Conservation (phyloP, 2,888 invertebrate species). For the Cerceris ruficornis region DNA sequence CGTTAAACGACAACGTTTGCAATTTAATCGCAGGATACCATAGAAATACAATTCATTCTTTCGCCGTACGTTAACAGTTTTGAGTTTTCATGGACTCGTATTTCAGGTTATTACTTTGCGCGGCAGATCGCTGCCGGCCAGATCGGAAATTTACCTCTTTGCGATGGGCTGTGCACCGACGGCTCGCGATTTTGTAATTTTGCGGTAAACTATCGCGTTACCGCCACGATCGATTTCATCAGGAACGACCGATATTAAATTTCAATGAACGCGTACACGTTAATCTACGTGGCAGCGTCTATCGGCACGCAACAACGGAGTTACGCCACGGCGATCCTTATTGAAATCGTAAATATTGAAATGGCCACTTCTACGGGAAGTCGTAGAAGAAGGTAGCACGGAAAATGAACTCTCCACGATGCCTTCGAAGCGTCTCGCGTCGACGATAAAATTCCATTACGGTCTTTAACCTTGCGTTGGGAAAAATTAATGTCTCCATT, state of each 20-base stretch:
- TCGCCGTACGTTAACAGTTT: not conserved
- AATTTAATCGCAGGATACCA: no score
- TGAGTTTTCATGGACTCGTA: conserved; percentile 12
- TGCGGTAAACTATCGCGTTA: conserved; percentile 51
- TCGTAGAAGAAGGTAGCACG: not conserved
- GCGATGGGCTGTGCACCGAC: not conserved
- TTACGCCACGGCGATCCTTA: conserved; percentile 50
- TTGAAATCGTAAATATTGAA: conserved; percentile 58
- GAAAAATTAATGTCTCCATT: not conserved
- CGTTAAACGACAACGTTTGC: no score
- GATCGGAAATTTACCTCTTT: conserved; percentile 21
- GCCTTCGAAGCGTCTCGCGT: not conserved
- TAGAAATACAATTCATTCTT: no score
- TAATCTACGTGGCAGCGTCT: conserved; percentile 42
- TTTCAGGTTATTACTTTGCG: conserved; percentile 1
- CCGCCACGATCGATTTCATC: conserved; percentile 59
- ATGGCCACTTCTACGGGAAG: conserved; percentile 8
- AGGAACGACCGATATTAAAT: conserved; percentile 58
- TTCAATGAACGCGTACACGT: conserved; percentile 59
- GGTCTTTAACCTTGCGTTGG: not conserved
- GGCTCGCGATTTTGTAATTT: conserved; percentile 52
- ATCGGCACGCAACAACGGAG: conserved; percentile 37
- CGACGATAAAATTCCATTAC: not conserved
- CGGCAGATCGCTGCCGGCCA: not conserved
- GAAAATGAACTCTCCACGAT: conserved; percentile 26